phyloP scores from a whole-genome alignment of 2,113 vertebrate genomes.

The Helogale parvula region DNA sequence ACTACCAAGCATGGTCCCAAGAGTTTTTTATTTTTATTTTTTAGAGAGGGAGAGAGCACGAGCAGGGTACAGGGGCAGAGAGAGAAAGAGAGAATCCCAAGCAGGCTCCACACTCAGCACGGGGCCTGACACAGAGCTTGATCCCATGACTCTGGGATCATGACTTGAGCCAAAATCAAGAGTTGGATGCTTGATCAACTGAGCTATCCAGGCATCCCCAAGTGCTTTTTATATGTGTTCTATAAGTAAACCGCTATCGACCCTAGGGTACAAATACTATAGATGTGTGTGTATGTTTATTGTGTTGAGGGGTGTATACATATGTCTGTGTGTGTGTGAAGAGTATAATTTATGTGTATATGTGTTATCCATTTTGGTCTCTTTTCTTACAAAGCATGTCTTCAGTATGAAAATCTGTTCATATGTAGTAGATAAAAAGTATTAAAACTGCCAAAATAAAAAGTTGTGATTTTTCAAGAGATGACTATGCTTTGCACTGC shows the following conservation, averaged over 20 bases:
- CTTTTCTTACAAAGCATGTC: neutral
- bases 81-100: too few relatives aligned
- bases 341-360: neutral
- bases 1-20: neutral
- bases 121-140: too few relatives aligned
- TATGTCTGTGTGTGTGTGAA: neutral
- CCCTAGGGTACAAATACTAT: neutral
- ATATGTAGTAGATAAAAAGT: neutral
- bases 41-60: too few relatives aligned
- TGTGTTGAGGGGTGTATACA: neutral
- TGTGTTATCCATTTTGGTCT: neutral
- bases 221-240: neutral
- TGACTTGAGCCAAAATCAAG: too few relatives aligned
- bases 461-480: slow-evolving; percentile 5
- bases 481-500: neutral
- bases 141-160: too few relatives aligned
- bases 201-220: too few relatives aligned
- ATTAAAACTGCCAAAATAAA: slow-evolving; percentile 1
- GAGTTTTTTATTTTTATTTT: neutral
- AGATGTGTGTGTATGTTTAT: neutral
- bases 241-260: neutral
- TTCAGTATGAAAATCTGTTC: slow-evolving; percentile 9
- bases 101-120: too few relatives aligned
- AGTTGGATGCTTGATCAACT: too few relatives aligned
- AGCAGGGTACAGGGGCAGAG: too few relatives aligned